Base-by-base conservation (phyloP, 2,113 vertebrate species). In the Mormoops blainvillei region DNA sequence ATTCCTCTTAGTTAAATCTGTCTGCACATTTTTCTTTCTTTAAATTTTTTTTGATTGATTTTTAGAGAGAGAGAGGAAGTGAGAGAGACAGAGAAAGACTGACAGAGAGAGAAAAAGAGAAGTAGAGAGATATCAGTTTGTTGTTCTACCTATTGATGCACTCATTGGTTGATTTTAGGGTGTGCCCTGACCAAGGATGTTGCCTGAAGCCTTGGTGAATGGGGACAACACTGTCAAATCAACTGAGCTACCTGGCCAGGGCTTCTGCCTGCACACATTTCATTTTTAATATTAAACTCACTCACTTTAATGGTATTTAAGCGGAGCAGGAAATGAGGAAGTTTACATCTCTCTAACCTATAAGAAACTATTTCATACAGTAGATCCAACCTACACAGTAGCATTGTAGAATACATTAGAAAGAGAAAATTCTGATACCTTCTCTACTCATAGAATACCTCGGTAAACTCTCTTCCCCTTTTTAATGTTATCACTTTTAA, bases 241-340 rank as follows among this genome's bases (percentile, higher is more conserved):
- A 31, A 63, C 61, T 15, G 28, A 63, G 28, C 61, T 63, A 63
- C 61, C 12, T 63, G 28, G 61, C 61, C 61, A 31, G 61, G 28
- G 61, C 28, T 63, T 28, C 61, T 63, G 61, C 28, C 28, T 28
- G 87, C 19, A 54, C 84, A 85, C 80, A 97, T 97, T 96, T 97
- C 87, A 94, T 93, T 97, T 97, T 97, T 96, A 94, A 97, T 97
- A 96, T 94, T 95, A 96, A 96, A 96, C 65, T 96, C 77, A 83
- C 58, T 96, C 90, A 81, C 88, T 97, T 96, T 96, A 97, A 97
- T 97, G 97, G 94, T 94, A 95, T 96, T 94, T 91, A 94, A 96
- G 73, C 95, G 82, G 73, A 95, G 70, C 28, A 31, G 50, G 97
- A 93, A 82, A 86, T 94, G 78, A 97, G 93, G 92, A 88, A 96